These are phyloP conservation scores for Spilogale gracilis DNA, from an alignment of 2,113 vertebrate genomes.

Conservation along the genomic window DNA sequence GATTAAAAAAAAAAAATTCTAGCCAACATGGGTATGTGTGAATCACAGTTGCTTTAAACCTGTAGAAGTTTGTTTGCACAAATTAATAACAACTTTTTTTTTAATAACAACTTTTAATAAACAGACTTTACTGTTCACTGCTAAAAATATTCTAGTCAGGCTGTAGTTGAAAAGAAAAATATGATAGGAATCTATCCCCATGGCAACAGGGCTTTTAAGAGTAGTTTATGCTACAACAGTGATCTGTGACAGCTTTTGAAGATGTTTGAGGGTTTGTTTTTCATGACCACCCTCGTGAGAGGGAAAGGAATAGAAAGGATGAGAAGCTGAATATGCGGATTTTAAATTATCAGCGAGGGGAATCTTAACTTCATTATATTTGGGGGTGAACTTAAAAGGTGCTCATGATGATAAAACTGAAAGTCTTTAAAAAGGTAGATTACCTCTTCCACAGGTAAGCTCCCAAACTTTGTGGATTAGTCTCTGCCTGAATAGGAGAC, in stretches of 20 bases:
- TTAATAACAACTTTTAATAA: slow-evolving; percentile 64
- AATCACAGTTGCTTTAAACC: slow-evolving; percentile 35
- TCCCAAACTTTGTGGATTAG: not conserved
- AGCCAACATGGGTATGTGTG: not conserved
- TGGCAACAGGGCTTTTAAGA: slow-evolving; percentile 25
- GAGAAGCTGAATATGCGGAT: not conserved
- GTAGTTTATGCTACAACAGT: not conserved
- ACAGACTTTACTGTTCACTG: not conserved
- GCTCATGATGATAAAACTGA: not conserved
- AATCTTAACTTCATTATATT: not conserved
- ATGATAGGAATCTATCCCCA: slow-evolving; percentile 39
- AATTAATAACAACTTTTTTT: slow-evolving; percentile 65
- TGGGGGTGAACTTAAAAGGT: not conserved
- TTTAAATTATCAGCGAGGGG: not conserved
- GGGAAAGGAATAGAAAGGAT: not conserved
- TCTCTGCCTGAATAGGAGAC: not conserved
- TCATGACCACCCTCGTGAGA: not conserved
- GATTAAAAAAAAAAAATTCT: not conserved
- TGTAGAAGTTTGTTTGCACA: slow-evolving; percentile 23
- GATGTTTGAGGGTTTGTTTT: not conserved
- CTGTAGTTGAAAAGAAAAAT: slow-evolving; percentile 39
- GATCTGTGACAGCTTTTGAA: not conserved
- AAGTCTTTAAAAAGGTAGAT: not conserved
- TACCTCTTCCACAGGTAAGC: not conserved
- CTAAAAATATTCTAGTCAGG: slow-evolving; percentile 59